Evolutionary conservation across 2,113 vertebrate genomes (phyloP).

Genomic region (Nycticryphes semicollaris): DNA sequence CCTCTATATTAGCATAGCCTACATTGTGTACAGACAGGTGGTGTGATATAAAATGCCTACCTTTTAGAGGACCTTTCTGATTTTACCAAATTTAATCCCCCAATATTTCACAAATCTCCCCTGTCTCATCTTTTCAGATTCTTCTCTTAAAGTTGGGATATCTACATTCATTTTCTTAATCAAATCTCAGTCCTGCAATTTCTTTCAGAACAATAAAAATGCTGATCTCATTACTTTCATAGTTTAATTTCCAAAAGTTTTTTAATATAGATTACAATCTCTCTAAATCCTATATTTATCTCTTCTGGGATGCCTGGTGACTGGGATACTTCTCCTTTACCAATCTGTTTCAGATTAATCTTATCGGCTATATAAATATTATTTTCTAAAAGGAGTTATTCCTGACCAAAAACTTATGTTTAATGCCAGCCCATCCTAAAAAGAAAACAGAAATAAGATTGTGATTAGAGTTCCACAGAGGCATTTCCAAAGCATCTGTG

Average conservation of each 20-base stretch:
- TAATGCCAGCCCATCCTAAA: not conserved
- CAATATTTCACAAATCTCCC: not conserved
- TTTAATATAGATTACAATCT: not conserved
- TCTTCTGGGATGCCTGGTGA: not conserved
- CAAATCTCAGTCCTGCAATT: not conserved
- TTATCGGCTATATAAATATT: not conserved
- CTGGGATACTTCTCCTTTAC: not conserved
- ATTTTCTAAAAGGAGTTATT: not conserved
- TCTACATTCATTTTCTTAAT: not conserved
- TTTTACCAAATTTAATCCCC: not conserved
- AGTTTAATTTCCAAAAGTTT: not conserved
- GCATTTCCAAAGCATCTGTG: not conserved
- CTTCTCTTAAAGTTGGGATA: not conserved
- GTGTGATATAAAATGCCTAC: not conserved
- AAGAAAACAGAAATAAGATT: not conserved
- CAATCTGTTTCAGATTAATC: not conserved
- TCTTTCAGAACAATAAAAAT: not conserved
- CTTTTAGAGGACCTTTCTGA: not conserved
- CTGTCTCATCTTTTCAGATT: not conserved
- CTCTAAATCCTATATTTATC: not conserved
- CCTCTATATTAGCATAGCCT: not conserved
- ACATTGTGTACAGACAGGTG: not conserved
- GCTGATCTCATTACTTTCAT: not conserved
- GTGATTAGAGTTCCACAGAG: not conserved
- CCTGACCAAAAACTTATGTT: not conserved